phyloP scores from a whole-genome alignment of 2,113 vertebrate species.

The Pomatorhinus ruficollis region DNA sequence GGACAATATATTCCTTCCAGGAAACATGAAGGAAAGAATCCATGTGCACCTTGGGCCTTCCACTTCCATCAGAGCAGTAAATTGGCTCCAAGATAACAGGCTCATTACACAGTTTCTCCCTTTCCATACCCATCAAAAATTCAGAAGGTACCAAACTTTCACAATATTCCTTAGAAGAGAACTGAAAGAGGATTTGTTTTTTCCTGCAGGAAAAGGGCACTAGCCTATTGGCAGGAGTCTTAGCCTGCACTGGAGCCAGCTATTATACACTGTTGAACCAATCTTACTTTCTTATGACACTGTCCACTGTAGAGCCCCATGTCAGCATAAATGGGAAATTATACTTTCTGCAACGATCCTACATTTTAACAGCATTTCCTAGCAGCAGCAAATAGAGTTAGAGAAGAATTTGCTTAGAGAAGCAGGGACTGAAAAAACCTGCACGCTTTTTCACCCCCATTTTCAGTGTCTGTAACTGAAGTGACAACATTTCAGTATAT shows the following conservation, averaged over 20 bases:
- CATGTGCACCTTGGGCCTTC: not conserved
- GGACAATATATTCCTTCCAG: not conserved
- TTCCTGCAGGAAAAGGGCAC: not conserved
- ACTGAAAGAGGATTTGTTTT: fast-evolving
- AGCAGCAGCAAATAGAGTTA: not conserved
- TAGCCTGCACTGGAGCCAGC: not conserved
- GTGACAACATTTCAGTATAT: not conserved
- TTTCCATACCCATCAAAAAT: not conserved
- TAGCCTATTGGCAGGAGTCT: not conserved
- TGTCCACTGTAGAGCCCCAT: not conserved
- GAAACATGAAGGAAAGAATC: not conserved
- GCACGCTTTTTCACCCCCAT: not conserved
- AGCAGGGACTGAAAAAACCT: not conserved
- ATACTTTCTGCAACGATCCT: not conserved
- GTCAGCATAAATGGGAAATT: not conserved
- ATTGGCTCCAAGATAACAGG: not conserved
- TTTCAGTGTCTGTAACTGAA: not conserved
- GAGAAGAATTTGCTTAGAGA: constrained; percentile 7
- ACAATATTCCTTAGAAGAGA: not conserved
- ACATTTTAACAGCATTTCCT: constrained; percentile 21
- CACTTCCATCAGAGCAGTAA: not conserved
- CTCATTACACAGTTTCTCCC: not conserved
- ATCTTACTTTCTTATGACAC: not conserved
- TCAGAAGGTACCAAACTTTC: not conserved
- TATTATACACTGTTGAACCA: not conserved